Base-by-base conservation (phyloP, 1,140 invertebrate genomes). In the Drosophila kanapiae region DNA sequence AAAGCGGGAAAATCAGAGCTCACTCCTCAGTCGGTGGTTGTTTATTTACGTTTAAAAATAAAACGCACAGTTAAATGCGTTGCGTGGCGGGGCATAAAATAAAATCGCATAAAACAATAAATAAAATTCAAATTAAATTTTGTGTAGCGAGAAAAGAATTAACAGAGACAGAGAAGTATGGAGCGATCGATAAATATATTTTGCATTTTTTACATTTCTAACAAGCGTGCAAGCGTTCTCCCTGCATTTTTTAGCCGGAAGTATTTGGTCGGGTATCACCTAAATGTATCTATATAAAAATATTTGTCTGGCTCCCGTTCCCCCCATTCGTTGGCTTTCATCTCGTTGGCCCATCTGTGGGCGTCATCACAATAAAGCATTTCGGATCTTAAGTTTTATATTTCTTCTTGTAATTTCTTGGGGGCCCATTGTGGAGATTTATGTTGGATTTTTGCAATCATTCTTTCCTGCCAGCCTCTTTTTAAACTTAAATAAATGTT, bases 1-100 rank as follows among this genome's bases (percentile, higher is more conserved):
- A 62, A 69, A 85, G 48, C 35, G 18, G 33, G 43, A 48, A 57
- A 47, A 47, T 45, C 27, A 59, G 38, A 56, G 35, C 31, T 37
- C n/a, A n/a, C 40, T 43, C 49, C 58, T 63, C 84, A 88, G 74
- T 63, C 84, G 62, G 84, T 84, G 84, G 84, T 88, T 87, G 78
- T 87, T 88, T 87, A 88, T 87, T 88, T 87, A 47, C 59, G 84
- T 88, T 88, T 88, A 83, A 88, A 87, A 87, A 87, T 88, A 87
- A 88, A 88, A 71, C 43, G 16, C 27, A 43, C 33, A 42, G 78
- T 68, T 79, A 79, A 79, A 68, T 37, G 60, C 71, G 75, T 58
- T 79, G 79, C 58, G 56, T 58, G 59, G 62, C 60, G 38, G 60
- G 63, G 31, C 48, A 56, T 68, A 48, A 53, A 42, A 63, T 70